Conservation (phyloP, 2,113 vertebrate genomes). For the Natator depressus region DNA sequence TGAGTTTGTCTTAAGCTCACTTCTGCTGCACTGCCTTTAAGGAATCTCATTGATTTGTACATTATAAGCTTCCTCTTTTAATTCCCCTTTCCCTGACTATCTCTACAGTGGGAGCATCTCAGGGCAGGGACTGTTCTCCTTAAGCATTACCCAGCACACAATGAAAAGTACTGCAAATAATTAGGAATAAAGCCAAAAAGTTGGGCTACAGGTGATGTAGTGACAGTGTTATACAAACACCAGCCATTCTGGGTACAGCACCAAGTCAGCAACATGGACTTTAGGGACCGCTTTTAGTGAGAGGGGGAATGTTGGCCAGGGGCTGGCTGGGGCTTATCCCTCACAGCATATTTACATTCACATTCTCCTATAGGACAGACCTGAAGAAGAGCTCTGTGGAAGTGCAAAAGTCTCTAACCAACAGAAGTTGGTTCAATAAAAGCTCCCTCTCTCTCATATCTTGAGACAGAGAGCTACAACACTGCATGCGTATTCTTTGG, state of each 20-base stretch:
- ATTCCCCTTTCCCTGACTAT: neutral
- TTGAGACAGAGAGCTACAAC: neutral
- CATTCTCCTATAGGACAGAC: neutral
- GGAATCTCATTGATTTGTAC: neutral
- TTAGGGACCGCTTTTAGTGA: neutral
- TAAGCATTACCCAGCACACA: neutral
- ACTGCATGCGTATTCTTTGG: neutral
- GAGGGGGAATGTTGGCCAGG: neutral
- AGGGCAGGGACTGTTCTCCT: neutral
- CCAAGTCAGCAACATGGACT: neutral
- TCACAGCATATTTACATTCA: neutral
- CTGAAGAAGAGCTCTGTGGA: neutral
- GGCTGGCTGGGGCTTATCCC: neutral
- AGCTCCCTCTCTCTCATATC: neutral
- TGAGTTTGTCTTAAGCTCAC: neutral
- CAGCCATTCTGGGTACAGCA: neutral
- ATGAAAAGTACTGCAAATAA: neutral
- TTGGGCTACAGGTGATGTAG: neutral
- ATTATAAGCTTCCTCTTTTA: neutral
- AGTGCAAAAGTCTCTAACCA: neutral
- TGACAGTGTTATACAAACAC: neutral
- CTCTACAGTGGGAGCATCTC: neutral
- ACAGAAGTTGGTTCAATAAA: neutral
- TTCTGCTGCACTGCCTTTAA: neutral
- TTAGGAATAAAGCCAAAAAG: neutral